Percentiles rank a stretch among this genome's conserved stretches.
These are phyloP conservation scores for Tragulus kanchil DNA, from an alignment of 2,113 vertebrate genomes.

Conservation along the genomic window DNA sequence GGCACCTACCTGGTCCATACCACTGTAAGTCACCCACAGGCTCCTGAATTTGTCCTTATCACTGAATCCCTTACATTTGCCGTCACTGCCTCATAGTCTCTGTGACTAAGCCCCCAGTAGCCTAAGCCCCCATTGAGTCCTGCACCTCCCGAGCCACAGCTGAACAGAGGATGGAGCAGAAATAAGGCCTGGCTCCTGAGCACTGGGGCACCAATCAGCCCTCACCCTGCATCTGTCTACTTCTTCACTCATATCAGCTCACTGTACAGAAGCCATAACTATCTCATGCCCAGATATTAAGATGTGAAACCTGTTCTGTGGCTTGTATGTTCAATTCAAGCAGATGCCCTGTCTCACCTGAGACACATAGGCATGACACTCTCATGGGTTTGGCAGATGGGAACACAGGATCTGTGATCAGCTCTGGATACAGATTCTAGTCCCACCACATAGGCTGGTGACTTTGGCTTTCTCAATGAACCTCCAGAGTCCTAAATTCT, in stretches of 20 bases:
- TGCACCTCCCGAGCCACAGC: not conserved
- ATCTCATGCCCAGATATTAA: not conserved
- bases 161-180: not conserved
- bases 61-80: not conserved
- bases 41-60: not conserved
- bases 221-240: not conserved
- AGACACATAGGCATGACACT: not conserved
- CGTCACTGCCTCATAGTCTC: not conserved
- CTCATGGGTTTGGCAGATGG: not conserved
- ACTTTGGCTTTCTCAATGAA: conserved; percentile 14
- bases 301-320: not conserved
- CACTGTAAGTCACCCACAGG: not conserved
- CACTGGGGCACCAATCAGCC: not conserved
- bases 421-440: not conserved
- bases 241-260: not conserved
- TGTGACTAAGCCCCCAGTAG: not conserved
- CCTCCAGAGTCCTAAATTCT: not conserved
- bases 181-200: not conserved
- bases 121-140: not conserved
- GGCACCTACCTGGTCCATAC: not conserved
- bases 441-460: not conserved
- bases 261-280: not conserved
- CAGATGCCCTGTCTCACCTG: not conserved
- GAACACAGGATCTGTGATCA: not conserved
- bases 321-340: not conserved